Evolutionary conservation across 2,888 invertebrate genomes (phyloP), one percentile per base, ranked within the genome.

Genomic region (Microctonus aethiopoides): DNA sequence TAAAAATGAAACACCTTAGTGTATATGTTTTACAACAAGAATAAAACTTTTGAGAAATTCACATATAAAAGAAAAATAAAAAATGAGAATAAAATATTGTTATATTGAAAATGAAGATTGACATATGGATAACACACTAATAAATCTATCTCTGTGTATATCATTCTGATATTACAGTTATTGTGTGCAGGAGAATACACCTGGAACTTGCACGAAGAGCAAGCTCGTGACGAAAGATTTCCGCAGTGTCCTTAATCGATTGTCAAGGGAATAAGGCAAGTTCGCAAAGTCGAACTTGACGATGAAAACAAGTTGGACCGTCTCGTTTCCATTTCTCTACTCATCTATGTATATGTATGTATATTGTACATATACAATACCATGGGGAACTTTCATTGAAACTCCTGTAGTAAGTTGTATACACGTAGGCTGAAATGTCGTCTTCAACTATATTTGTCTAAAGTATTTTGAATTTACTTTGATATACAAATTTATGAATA

Each of bases 171-270:
- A 24, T 54, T 13, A n/a, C 11, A 24, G 26, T 54, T 20, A 56
- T 36, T 16, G 29, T n/a, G n/a, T n/a, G n/a, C n/a, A n/a, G n/a
- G n/a, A n/a, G n/a, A n/a, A n/a, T 66, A 39, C 56, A 65, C 65
- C 66, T 66, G 51, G 59, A 60, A 34, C 5, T 46, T 16, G 16
- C 6, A 46, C 46, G n/a, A 46, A n/a, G 13, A 20, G 7, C 9
- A 16, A 7, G 1, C 20, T 46, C 7, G 9, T n/a, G 11, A 7
- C 11, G 26, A 24, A 41, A 39, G 41, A 61, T 36, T 26, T 0
- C 39, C 10, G 62, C 59, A 57, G 68, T 63, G 68, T 29, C 63
- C 68, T 46, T 41, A 62, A 63, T 68, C 56, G 68, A 68, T 62
- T 41, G 63, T 41, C 32, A 62, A 16, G 67, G 41, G n/a, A 63